These are phyloP conservation scores for Diprion similis DNA, from an alignment of 1,140 invertebrate species.

Conservation along the genomic window DNA sequence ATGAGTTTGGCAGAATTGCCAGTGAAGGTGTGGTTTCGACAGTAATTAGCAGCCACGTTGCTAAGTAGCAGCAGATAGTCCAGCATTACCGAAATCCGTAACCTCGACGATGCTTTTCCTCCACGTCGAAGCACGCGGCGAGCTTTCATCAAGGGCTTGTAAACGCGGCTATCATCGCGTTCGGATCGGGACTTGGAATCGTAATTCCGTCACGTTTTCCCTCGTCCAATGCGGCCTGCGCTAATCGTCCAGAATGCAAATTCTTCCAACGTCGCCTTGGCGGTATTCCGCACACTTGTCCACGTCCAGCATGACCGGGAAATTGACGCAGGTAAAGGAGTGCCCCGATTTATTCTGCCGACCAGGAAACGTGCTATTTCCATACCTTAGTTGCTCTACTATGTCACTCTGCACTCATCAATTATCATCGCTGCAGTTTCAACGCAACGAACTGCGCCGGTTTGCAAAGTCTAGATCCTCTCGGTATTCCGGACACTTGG, in stretches of 20 bases:
- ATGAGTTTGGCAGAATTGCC: constrained; percentile 37
- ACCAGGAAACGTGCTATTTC: not conserved
- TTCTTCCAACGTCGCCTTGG: not conserved
- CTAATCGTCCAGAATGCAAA: not conserved
- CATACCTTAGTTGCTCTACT: not conserved
- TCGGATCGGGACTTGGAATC: too few relatives aligned
- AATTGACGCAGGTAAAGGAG: too few relatives aligned
- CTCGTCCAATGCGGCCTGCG: not conserved
- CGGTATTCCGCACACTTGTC: too few relatives aligned
- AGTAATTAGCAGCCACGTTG: constrained; percentile 34
- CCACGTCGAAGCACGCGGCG: not conserved
- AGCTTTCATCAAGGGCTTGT: not conserved
- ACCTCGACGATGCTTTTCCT: not conserved
- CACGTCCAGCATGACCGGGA: too few relatives aligned
- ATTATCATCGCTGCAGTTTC: too few relatives aligned
- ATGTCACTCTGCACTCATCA: not conserved
- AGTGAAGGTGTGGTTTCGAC: constrained; percentile 50
- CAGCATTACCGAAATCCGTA: not conserved
- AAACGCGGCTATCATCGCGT: too few relatives aligned
- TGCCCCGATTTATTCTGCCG: not conserved
- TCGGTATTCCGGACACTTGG: too few relatives aligned
- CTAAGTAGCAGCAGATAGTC: not conserved
- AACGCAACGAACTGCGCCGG: too few relatives aligned
- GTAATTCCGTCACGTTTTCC: not conserved
- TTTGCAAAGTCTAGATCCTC: too few relatives aligned